Conservation (phyloP, 2,888 invertebrate species). For the Keiferia lycopersicella region DNA sequence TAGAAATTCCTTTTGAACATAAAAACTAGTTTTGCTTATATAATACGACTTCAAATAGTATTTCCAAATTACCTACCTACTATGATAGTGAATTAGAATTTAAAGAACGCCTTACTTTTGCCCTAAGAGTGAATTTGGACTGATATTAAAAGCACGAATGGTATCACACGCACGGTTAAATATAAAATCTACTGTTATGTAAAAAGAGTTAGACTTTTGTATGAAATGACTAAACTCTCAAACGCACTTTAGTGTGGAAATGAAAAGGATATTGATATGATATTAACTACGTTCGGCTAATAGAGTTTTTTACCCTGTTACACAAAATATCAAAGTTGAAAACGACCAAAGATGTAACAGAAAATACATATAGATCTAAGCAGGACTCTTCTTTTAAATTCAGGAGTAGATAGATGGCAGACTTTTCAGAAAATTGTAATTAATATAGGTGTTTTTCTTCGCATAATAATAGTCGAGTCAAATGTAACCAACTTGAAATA, state of each 20-base stretch:
- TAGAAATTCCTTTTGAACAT: not conserved
- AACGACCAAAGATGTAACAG: not conserved
- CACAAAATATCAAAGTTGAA: not conserved
- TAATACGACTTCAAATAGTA: not conserved
- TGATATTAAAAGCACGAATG: not conserved
- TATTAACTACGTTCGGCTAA: not conserved
- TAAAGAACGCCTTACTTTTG: conserved; percentile 12
- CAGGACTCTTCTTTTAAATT: no score
- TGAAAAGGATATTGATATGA: not conserved
- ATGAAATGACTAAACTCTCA: no score
- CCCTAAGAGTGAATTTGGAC: conserved; percentile 5
- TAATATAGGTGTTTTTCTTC: not conserved
- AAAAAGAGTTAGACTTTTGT: no score
- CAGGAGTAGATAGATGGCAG: no score
- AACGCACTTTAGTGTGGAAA: no score
- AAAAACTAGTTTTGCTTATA: conserved; percentile 11
- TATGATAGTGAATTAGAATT: not conserved
- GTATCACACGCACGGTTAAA: not conserved
- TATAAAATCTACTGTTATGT: no score
- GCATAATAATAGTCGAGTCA: not conserved
- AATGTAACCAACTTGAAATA: conserved; percentile 12
- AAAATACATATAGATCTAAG: not conserved
- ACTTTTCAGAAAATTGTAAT: not conserved
- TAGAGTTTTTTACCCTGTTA: not conserved
- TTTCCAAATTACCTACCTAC: not conserved